Conservation (phyloP, 2,888 invertebrate genomes). For the Nemurella pictetii region DNA sequence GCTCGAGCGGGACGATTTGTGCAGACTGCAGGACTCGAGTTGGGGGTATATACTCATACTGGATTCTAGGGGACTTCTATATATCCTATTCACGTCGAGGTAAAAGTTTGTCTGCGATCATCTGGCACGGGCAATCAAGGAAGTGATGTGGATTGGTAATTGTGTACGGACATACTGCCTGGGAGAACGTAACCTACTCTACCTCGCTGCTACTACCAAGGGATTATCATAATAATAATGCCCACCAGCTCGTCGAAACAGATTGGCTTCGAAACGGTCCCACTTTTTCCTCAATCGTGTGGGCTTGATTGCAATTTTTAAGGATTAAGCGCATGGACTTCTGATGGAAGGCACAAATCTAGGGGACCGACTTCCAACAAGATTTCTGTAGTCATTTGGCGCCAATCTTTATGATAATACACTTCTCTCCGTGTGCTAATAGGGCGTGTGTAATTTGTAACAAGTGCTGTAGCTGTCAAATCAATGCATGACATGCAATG, state of each 20-base stretch:
- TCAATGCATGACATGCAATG: not conserved
- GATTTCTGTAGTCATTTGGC: not conserved
- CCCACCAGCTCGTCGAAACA: not conserved
- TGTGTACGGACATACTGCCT: not conserved
- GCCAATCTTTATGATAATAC: not conserved
- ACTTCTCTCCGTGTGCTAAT: not conserved
- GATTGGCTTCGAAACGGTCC: not conserved
- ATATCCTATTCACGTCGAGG: not conserved
- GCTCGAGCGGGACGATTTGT: not conserved
- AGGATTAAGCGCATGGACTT: not conserved
- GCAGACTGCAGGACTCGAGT: not conserved
- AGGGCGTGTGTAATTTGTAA: not conserved
- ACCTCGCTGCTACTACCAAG: not conserved
- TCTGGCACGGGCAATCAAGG: not conserved
- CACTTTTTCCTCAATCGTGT: not conserved
- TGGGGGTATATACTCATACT: too few species aligned
- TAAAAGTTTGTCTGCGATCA: not conserved
- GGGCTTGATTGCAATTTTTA: not conserved
- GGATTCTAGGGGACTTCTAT: not conserved
- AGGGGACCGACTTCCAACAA: not conserved
- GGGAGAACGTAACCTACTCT: not conserved
- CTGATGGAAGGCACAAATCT: not conserved
- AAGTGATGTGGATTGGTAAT: not conserved
- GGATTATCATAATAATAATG: not conserved
- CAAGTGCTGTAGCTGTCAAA: not conserved